These are phyloP conservation scores for Equus quagga DNA, from an alignment of 2,113 vertebrate genomes.

Conservation along the genomic window DNA sequence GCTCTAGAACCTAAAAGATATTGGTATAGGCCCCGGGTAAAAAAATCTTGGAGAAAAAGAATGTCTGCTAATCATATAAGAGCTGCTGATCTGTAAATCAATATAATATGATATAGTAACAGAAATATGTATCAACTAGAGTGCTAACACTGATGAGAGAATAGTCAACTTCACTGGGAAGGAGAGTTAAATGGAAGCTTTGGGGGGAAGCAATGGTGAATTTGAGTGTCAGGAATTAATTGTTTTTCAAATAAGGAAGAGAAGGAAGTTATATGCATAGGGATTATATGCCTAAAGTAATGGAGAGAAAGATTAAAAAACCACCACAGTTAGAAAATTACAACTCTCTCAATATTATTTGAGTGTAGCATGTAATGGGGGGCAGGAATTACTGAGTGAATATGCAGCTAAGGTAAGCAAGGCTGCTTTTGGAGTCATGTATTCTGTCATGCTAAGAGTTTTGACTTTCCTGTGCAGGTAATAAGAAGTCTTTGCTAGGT, in stretches of 20 bases:
- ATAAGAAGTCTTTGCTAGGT: neutral
- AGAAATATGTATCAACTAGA: neutral
- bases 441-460: neutral
- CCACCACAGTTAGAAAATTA: neutral
- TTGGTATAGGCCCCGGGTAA: neutral
- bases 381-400: neutral
- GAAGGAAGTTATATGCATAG: neutral
- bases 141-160: neutral
- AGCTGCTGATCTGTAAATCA: neutral
- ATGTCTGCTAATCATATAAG: neutral
- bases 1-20: neutral
- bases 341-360: neutral
- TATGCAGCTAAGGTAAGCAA: neutral
- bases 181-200: neutral
- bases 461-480: neutral
- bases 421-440: rapidly evolving
- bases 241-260: neutral
- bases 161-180: neutral
- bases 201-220: neutral
- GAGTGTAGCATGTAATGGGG: neutral
- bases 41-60: neutral
- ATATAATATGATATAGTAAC: neutral
- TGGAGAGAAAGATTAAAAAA: neutral
- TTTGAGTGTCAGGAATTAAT: neutral
- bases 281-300: neutral